phyloP scores from a whole-genome alignment of 2,888 invertebrate species.

The Andrena flavipes region DNA sequence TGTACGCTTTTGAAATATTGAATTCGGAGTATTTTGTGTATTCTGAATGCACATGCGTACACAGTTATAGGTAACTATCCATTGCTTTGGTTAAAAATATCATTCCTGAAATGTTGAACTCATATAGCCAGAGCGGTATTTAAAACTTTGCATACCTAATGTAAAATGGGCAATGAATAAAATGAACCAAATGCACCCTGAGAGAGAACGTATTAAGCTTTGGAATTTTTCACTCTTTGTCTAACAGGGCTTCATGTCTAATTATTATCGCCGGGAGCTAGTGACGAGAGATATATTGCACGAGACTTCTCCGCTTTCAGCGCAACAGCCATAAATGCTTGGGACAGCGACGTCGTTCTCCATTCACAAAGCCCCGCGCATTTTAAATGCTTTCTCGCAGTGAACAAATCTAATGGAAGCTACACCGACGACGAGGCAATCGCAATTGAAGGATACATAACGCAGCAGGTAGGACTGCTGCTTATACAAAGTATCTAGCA shows the following conservation, averaged over 20 bases:
- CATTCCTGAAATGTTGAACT: too few relatives aligned
- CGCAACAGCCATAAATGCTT: slow-evolving; percentile 14
- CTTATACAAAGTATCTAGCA: background rate
- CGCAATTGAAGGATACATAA: background rate
- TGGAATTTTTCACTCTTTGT: background rate
- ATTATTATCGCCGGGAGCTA: slow-evolving; percentile 2
- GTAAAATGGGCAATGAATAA: too few relatives aligned
- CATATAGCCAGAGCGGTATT: too few relatives aligned
- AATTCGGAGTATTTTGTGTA: too few relatives aligned
- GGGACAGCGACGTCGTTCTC: slow-evolving; percentile 26
- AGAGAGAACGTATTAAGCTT: too few relatives aligned
- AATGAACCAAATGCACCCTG: too few relatives aligned
- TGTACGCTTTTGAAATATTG: too few relatives aligned
- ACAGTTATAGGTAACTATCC: too few relatives aligned
- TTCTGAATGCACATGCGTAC: too few relatives aligned
- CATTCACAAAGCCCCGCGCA: slow-evolving; percentile 37
- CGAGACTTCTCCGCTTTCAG: background rate
- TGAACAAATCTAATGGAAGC: slow-evolving; percentile 20
- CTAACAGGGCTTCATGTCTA: background rate
- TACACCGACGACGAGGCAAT: background rate
- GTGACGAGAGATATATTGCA: background rate
- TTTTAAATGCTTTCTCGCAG: slow-evolving; percentile 49
- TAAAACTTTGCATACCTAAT: too few relatives aligned
- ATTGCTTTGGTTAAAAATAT: too few relatives aligned
- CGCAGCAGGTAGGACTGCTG: background rate